These are phyloP conservation scores for Vulpes vulpes DNA, from an alignment of 2,113 vertebrate genomes.

Conservation along the genomic window DNA sequence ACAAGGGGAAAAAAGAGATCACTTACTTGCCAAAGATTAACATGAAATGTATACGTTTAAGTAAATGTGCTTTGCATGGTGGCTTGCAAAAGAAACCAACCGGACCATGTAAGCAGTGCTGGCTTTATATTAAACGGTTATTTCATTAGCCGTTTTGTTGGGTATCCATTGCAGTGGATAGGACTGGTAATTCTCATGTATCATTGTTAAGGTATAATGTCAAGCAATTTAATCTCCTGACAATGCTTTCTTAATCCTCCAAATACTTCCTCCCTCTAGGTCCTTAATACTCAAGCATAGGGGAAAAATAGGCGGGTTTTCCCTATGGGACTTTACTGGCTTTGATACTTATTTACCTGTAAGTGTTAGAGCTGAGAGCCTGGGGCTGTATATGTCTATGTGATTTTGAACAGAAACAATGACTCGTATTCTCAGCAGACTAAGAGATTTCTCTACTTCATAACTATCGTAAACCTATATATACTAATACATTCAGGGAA, in stretches of 20 bases:
- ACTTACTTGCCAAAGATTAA: slow-evolving; percentile 97
- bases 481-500: background rate
- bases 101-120: slow-evolving; percentile 63
- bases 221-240: slow-evolving; percentile 43
- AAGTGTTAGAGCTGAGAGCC: background rate
- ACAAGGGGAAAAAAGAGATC: slow-evolving; percentile 79
- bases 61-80: background rate
- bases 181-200: slow-evolving; percentile 58
- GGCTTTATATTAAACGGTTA: slow-evolving; percentile 67
- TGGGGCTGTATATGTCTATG: background rate
- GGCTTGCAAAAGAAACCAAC: slow-evolving; percentile 70
- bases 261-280: background rate
- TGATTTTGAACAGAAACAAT: background rate
- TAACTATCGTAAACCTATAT: background rate
- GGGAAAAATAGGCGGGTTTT: background rate
- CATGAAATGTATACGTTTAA: slow-evolving; percentile 90
- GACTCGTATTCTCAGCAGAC: background rate
- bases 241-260: background rate
- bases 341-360: background rate
- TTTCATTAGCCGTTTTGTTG: slow-evolving; percentile 73
- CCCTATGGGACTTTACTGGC: background rate
- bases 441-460: background rate
- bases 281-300: background rate
- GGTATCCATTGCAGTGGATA: slow-evolving; percentile 57
- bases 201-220: slow-evolving; percentile 3